Percentiles rank a stretch among this genome's conserved stretches.
Evolutionary conservation across 2,797 vertebrate genomes (phyloP).

Genomic region (Platalea minor): DNA sequence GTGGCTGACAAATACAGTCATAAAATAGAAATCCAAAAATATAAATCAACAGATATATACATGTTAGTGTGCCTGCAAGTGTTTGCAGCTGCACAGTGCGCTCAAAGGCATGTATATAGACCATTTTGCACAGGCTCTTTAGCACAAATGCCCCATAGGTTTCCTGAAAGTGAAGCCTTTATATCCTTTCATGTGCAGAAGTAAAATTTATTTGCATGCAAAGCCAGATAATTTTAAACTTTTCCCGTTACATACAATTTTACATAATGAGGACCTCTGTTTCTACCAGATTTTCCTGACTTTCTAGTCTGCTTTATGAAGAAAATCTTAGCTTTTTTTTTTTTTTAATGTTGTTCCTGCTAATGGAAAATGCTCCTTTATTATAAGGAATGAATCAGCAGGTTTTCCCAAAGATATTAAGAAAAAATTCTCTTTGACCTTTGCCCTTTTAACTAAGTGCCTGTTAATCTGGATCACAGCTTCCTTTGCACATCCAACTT

Average conservation of each 20-base stretch:
- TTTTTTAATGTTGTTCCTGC: not conserved
- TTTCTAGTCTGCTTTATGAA: not conserved
- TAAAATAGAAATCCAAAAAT: not conserved
- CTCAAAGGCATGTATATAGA: not conserved
- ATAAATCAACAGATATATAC: not conserved
- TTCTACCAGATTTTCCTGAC: not conserved
- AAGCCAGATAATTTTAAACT: not conserved
- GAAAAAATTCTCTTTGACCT: not conserved
- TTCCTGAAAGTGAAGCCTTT: not conserved
- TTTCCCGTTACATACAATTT: not conserved
- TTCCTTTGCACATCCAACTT: not conserved
- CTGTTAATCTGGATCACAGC: not conserved
- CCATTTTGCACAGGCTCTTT: not conserved
- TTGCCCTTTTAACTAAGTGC: not conserved
- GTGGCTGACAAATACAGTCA: not conserved
- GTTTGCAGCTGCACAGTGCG: not conserved
- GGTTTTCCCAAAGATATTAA: not conserved
- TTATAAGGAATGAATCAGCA: not conserved
- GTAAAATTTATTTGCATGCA: not conserved
- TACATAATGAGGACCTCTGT: not conserved
- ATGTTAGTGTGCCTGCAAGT: not conserved
- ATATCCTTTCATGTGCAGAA: not conserved
- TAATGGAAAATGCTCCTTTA: not conserved
- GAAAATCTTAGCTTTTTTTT: not conserved
- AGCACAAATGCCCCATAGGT: not conserved